A percentile compares a stretch with the other conserved stretches of the same genome.
Evolutionary conservation across 2,113 vertebrate species (phyloP).

Genomic region (Campylomormyrus numenius): DNA sequence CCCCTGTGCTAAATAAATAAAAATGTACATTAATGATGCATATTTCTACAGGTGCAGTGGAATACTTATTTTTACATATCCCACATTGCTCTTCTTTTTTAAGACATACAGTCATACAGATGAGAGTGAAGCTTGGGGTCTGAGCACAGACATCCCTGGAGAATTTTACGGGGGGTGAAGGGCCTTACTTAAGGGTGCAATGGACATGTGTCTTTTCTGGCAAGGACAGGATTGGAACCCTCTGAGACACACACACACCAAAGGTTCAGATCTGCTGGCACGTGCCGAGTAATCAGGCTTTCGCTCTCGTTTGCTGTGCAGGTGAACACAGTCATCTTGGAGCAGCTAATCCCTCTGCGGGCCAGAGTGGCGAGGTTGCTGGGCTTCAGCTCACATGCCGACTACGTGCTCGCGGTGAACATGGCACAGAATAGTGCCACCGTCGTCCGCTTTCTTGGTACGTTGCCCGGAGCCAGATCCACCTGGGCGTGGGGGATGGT

Average conservation of each 20-base stretch:
- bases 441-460: constrained; percentile 78
- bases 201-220: not conserved
- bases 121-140: not conserved
- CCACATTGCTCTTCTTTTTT: not conserved
- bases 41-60: not conserved
- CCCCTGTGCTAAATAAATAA: not conserved
- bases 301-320: constrained; percentile 40
- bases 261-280: not conserved
- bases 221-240: not conserved
- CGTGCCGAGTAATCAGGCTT: not conserved
- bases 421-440: constrained; percentile 78
- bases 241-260: not conserved
- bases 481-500: not conserved
- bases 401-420: constrained; percentile 88
- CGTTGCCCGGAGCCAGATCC: constrained; percentile 18
- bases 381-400: constrained; percentile 77
- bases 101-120: not conserved
- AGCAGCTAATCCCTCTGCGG: constrained; percentile 72
- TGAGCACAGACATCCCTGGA: not conserved
- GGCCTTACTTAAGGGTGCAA: not conserved
- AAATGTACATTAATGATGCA: not conserved
- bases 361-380: constrained; percentile 75
- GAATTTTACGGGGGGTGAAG: not conserved
- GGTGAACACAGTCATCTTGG: constrained; percentile 82
- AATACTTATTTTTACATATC: not conserved